These are phyloP conservation scores for Odontomyia ornata DNA, from an alignment of 2,888 invertebrate genomes.

Conservation along the genomic window DNA sequence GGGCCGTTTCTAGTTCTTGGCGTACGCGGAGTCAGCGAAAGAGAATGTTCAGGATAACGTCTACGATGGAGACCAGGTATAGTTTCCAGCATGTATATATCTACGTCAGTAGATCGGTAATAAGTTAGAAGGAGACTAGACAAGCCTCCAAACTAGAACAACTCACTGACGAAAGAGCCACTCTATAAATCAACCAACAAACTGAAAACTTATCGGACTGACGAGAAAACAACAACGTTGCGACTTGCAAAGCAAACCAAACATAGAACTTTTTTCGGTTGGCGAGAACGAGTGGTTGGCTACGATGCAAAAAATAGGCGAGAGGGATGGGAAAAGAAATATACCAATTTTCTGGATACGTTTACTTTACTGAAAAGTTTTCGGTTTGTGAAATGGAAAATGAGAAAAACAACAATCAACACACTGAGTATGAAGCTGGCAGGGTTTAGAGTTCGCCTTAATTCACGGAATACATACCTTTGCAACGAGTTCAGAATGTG, in stretches of 20 bases:
- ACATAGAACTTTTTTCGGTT: constrained; percentile 18
- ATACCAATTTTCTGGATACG: constrained; percentile 27
- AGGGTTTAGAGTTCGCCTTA: too few relatives aligned
- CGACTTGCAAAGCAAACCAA: constrained; percentile 30
- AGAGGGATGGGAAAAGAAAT: not conserved
- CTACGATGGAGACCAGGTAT: not conserved
- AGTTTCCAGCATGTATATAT: not conserved
- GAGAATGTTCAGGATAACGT: not conserved
- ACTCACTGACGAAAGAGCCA: constrained; percentile 21
- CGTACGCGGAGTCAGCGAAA: not conserved
- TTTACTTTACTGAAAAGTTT: constrained; percentile 36
- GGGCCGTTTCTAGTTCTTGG: constrained; percentile 35
- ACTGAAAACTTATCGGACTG: constrained; percentile 35
- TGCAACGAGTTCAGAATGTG: not conserved
- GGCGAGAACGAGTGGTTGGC: not conserved
- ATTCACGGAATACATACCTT: not conserved
- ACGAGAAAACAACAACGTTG: constrained; percentile 35
- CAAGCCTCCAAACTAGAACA: not conserved
- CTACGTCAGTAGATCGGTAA: constrained; percentile 5
- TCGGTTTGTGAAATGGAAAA: constrained; percentile 24
- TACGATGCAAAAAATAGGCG: not conserved
- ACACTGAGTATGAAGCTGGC: not conserved
- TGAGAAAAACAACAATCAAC: constrained; percentile 30
- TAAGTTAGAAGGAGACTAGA: not conserved
- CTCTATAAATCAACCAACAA: constrained; percentile 43